Conservation (phyloP, 2,113 vertebrate genomes). For the Zeus faber region DNA sequence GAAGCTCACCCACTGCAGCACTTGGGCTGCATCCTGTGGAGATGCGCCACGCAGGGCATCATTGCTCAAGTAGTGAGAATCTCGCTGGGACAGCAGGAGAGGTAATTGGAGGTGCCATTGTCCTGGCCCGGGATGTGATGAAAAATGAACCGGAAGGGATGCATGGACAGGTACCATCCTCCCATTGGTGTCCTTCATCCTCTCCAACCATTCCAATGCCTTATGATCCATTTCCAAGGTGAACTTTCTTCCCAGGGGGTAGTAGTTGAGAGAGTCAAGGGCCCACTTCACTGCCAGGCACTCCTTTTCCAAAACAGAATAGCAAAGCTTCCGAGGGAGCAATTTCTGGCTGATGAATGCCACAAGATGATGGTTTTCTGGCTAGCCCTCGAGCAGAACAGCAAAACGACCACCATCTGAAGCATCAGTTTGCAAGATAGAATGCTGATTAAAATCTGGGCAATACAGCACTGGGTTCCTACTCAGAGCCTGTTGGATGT, state of each 20-base stretch:
- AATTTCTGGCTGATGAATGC: slow-evolving; percentile 3
- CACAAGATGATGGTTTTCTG: background rate
- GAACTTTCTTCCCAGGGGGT: background rate
- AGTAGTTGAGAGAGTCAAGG: slow-evolving; percentile 1
- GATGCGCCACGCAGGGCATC: slow-evolving; percentile 83
- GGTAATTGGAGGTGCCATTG: too few species aligned
- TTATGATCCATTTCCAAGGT: too few species aligned
- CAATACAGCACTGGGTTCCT: background rate
- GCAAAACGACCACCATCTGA: background rate
- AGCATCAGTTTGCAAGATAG: slow-evolving; percentile 12
- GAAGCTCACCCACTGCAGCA: slow-evolving; percentile 93
- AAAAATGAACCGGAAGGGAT: too few species aligned
- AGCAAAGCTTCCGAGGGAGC: background rate
- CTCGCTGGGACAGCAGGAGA: too few species aligned
- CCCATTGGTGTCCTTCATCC: too few species aligned
- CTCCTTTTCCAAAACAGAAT: slow-evolving; percentile 1
- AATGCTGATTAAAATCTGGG: background rate
- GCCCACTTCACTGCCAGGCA: slow-evolving; percentile 1
- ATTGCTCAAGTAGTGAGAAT: too few species aligned
- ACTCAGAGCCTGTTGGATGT: background rate
- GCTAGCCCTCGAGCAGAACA: background rate
- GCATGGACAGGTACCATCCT: too few species aligned
- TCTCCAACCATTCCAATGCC: too few species aligned
- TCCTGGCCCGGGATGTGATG: too few species aligned
- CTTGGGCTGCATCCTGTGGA: slow-evolving; percentile 78